Percentiles rank a stretch among this genome's conserved stretches.
Conservation (phyloP, 2,888 invertebrate genomes). For the Colletes collaris region DNA sequence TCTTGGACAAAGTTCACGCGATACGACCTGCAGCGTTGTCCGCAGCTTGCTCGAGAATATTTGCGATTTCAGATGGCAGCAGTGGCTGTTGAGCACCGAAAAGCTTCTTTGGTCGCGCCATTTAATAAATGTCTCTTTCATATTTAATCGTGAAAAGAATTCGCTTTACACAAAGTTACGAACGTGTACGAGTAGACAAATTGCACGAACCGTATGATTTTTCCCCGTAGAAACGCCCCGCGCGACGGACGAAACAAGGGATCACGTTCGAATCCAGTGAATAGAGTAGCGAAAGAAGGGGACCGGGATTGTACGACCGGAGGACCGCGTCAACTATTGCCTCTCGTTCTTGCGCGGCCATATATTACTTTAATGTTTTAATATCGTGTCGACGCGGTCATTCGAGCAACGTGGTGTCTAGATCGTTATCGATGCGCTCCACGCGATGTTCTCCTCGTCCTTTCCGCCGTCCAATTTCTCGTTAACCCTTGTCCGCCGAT, state of each 20-base stretch:
- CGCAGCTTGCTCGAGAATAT: constrained; percentile 60
- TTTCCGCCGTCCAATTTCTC: constrained; percentile 11
- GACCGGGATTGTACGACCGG: constrained; percentile 61
- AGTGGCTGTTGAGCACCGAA: constrained; percentile 38
- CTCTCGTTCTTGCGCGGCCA: constrained; percentile 65
- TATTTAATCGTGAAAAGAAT: no score
- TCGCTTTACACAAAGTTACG: no score
- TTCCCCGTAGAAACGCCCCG: neutral
- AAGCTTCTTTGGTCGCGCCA: neutral
- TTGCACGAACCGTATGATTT: neutral
- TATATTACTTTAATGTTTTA: constrained; percentile 83
- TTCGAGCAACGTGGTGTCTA: constrained; percentile 80
- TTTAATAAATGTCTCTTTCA: no score
- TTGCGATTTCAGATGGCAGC: constrained; percentile 73
- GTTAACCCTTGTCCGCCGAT: neutral
- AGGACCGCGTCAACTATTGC: constrained; percentile 74
- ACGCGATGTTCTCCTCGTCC: constrained; percentile 22
- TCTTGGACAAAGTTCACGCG: constrained; percentile 1
- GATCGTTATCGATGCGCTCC: constrained; percentile 51
- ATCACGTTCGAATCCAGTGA: constrained; percentile 43
- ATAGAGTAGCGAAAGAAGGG: constrained; percentile 61
- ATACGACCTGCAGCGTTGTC: constrained; percentile 19
- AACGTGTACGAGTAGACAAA: no score
- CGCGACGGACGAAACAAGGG: constrained; percentile 37
- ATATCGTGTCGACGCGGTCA: constrained; percentile 81